Evolutionary conservation across 2,797 vertebrate genomes (phyloP).

Genomic region (Philypnodon macrostomus): DNA sequence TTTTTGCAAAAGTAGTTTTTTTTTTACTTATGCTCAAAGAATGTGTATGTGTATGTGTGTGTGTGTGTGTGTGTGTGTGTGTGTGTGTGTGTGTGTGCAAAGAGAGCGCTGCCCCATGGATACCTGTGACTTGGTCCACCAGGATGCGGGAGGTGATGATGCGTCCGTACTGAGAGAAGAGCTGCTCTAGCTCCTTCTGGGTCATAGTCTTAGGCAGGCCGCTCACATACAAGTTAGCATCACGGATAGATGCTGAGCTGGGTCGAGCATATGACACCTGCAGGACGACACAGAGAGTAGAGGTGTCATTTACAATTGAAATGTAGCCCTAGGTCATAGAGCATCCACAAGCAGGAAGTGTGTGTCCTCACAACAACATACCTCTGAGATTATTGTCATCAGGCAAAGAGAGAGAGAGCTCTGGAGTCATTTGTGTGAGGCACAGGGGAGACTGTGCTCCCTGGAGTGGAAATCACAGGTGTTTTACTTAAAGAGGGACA

Average conservation of each 20-base stretch:
- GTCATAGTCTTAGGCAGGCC: slow-evolving; percentile 99
- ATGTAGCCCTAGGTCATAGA: not conserved
- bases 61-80: too few relatives aligned
- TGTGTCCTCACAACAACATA: slow-evolving; percentile 35
- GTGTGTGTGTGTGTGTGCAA: slow-evolving; percentile 14
- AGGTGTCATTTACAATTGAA: slow-evolving; percentile 13
- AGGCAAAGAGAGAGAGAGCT: slow-evolving; percentile 53
- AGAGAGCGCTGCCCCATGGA: slow-evolving; percentile 70
- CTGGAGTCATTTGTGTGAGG: slow-evolving; percentile 26
- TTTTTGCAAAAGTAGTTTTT: too few relatives aligned
- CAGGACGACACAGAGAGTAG: slow-evolving; percentile 6
- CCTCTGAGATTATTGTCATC: slow-evolving; percentile 46
- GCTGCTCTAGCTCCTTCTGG: slow-evolving; percentile 98
- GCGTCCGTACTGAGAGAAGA: slow-evolving; percentile 98
- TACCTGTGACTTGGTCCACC: slow-evolving; percentile 99
- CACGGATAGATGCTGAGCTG: slow-evolving; percentile 98
- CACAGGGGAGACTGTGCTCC: slow-evolving; percentile 37
- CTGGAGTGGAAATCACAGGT: slow-evolving; percentile 39
- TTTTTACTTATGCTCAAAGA: too few relatives aligned
- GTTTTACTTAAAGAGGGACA: slow-evolving; percentile 40
- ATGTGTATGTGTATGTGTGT: too few relatives aligned
- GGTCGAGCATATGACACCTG: slow-evolving; percentile 98
- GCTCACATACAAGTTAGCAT: slow-evolving; percentile 99
- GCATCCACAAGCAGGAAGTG: slow-evolving; percentile 37
- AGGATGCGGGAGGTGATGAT: slow-evolving; percentile 99